Base-by-base conservation (phyloP, 2,888 invertebrate species). In the Chrysolina oricalcia region DNA sequence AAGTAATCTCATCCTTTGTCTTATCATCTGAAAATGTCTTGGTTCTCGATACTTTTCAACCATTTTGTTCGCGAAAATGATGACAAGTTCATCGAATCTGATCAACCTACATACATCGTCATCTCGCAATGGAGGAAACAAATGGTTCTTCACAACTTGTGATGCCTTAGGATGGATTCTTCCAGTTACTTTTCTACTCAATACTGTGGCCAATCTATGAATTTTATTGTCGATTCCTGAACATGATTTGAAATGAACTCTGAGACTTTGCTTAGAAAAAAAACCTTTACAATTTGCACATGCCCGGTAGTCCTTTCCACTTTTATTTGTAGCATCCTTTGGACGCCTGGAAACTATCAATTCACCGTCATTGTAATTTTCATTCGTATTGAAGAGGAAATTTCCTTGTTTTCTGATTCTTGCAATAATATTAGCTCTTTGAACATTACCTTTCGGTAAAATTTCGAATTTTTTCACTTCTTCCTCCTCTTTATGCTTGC, bases 21-120 rank as follows among this genome's bases (percentile, higher is more conserved):
- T 59, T 23, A 81, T 81, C 80, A 81, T 77, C 8, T 78, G 71
- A 23, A 77, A 67, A 59, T 83, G 77, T 70, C 80, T 78, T 2
- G 41, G n/a, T 40, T 77, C 40, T 71, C 70, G 74, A 48, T 80
- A 79, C 70, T 76, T 75, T 50, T 69, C 53, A 2, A 41, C 62
- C 71, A 71, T 74, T 74, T 71, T 59, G 27, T 74, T 74, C 11
- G 74, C 74, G 65, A 53, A 74, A 13, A 74, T 56, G 1, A 74
- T 40, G 13, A 74, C 63, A 15, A 74, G 19, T 62, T 66, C 74
- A 35, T 74, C 74, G 66, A 59, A 70, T 43, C 64, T 68, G 5
- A 72, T 56, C 11, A 19, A 13, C 11, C 19, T 72, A 6, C 35
- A 19, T 48, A 72, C 48, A 15, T 43, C 19, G 41, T 72, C 72